Percentiles rank a stretch among this genome's conserved stretches.
phyloP scores from a whole-genome alignment of 2,797 vertebrate species.

The Leucoraja ocellata region DNA sequence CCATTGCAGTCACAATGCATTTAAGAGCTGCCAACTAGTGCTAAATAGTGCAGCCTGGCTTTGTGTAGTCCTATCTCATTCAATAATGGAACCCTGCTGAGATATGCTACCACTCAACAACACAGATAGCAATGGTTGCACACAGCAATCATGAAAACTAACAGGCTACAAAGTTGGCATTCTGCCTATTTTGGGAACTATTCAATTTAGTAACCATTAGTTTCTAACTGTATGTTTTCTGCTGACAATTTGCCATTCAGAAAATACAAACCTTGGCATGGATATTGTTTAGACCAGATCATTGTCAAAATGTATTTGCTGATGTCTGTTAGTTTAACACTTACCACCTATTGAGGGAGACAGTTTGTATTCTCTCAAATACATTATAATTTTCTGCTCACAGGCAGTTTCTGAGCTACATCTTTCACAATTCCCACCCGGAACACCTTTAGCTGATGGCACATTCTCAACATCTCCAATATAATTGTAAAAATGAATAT shows the following conservation, averaged over 20 bases:
- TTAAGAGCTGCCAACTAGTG: too few relatives aligned
- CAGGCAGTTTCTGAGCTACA: not conserved
- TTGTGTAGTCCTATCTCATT: too few relatives aligned
- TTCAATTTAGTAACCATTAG: not conserved
- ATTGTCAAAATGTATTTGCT: not conserved
- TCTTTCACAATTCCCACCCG: not conserved
- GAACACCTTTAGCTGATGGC: not conserved
- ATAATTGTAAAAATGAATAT: constrained; percentile 12
- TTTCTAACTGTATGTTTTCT: not conserved
- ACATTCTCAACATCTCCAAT: not conserved
- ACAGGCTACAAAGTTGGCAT: too few relatives aligned
- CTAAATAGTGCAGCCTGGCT: too few relatives aligned
- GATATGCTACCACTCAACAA: too few relatives aligned
- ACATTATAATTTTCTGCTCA: not conserved
- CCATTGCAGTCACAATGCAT: too few relatives aligned
- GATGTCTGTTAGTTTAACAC: not conserved
- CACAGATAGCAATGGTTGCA: too few relatives aligned
- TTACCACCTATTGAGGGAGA: not conserved
- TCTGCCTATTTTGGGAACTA: too few relatives aligned
- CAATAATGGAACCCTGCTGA: too few relatives aligned
- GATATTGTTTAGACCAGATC: too few relatives aligned
- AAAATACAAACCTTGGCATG: not conserved
- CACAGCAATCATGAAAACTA: too few relatives aligned
- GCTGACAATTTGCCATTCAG: not conserved
- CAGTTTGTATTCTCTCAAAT: not conserved